phyloP scores from a whole-genome alignment of 2,888 invertebrate genomes.

The Standfussiana lucernea region DNA sequence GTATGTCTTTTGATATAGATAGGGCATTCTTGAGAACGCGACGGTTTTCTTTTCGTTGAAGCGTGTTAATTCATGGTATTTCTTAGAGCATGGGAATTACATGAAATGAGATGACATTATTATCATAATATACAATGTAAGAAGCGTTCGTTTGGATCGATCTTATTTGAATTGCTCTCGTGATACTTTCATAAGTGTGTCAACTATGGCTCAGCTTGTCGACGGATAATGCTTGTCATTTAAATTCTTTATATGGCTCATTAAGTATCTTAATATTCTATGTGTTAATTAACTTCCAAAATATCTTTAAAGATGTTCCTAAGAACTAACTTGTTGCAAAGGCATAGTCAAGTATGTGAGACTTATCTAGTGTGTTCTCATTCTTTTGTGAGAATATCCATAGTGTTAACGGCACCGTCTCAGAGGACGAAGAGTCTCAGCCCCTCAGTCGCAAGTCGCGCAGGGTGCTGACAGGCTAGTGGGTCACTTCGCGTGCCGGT shows the following conservation, averaged over 20 bases:
- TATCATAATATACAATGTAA: background rate
- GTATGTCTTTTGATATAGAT: background rate
- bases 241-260: background rate
- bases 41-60: background rate
- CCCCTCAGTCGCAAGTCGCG: background rate
- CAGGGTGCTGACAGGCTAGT: slow-evolving; percentile 30
- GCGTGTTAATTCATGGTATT: background rate
- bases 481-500: slow-evolving; percentile 30
- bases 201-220: background rate
- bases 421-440: background rate
- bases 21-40: background rate
- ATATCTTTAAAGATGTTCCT: background rate
- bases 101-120: background rate
- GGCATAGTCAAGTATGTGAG: slow-evolving; percentile 11
- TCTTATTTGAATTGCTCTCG: background rate
- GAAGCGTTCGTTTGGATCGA: background rate
- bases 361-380: slow-evolving; percentile 3
- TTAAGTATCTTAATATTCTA: background rate
- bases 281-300: background rate
- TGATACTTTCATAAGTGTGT: background rate
- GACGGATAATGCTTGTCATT: background rate
- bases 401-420: slow-evolving; percentile 17
- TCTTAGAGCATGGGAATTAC: background rate
- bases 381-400: slow-evolving; percentile 19
- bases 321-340: background rate